Evolutionary conservation across 1,140 invertebrate species (phyloP).

Genomic region (Zophobas morio): DNA sequence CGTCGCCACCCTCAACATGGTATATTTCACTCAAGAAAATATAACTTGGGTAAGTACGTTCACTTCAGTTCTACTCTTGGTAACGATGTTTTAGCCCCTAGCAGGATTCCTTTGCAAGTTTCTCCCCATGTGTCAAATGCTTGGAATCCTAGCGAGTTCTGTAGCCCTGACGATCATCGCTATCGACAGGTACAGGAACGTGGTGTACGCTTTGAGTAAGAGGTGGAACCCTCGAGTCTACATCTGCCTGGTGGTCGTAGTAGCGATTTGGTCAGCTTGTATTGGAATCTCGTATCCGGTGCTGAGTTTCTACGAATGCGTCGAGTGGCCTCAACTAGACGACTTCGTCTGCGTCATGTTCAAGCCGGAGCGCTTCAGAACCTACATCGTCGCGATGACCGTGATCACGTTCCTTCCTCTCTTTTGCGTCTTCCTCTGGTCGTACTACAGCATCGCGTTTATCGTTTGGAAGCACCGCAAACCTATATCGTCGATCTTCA

Average conservation of each 20-base stretch:
- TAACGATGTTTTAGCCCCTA: slow-evolving; percentile 61
- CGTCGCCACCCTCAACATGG: slow-evolving; percentile 59
- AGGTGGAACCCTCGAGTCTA: slow-evolving; percentile 67
- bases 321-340: slow-evolving; percentile 45
- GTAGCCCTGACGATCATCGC: slow-evolving; percentile 71
- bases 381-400: slow-evolving; percentile 66
- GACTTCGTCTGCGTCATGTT: slow-evolving; percentile 59
- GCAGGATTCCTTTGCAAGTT: slow-evolving; percentile 68
- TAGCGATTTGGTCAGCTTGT: slow-evolving; percentile 65
- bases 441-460: slow-evolving; percentile 70
- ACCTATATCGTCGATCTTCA: slow-evolving; percentile 51
- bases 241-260: slow-evolving; percentile 60
- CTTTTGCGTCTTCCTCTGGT: slow-evolving; percentile 69
- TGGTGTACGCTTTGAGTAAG: slow-evolving; percentile 65
- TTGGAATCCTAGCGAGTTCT: slow-evolving; percentile 69
- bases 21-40: slow-evolving; percentile 58
- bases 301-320: slow-evolving; percentile 51
- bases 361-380: slow-evolving; percentile 63
- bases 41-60: slow-evolving; percentile 60
- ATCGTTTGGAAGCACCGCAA: slow-evolving; percentile 68
- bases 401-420: slow-evolving; percentile 71
- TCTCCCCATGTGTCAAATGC: slow-evolving; percentile 70
- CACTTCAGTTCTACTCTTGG: too few relatives aligned
- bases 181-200: slow-evolving; percentile 70
- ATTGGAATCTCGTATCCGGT: slow-evolving; percentile 62